Percentiles rank a stretch among this genome's conserved stretches.
Conservation (phyloP, 2,113 vertebrate species). For the Chloebia gouldiae region DNA sequence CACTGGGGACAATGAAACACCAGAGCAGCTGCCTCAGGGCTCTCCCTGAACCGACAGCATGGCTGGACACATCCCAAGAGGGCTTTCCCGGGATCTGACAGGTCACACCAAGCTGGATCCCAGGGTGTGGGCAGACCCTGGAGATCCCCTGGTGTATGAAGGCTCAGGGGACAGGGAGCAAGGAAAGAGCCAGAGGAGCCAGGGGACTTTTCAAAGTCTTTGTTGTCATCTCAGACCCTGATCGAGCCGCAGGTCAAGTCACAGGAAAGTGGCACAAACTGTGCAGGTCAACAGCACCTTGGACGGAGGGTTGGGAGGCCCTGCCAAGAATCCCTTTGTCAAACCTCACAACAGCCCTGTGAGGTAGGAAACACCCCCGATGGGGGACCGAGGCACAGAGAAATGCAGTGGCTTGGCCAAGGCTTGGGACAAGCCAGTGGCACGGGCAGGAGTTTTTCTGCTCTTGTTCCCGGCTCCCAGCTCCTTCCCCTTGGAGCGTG, state of each 20-base stretch:
- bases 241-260: slow-evolving; percentile 29
- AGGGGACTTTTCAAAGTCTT: not conserved
- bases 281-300: slow-evolving; percentile 58
- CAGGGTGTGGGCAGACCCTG: not conserved
- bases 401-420: not conserved
- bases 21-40: not conserved
- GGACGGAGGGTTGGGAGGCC: slow-evolving; percentile 22
- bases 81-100: not conserved
- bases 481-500: not conserved
- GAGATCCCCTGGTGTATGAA: not conserved
- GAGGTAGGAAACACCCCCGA: slow-evolving; percentile 40
- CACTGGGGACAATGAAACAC: not conserved
- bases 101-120: not conserved
- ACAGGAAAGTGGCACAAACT: slow-evolving; percentile 39
- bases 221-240: slow-evolving; percentile 38
- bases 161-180: not conserved
- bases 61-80: not conserved
- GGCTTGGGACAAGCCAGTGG: not conserved
- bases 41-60: not conserved
- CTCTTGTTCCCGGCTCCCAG: not conserved
- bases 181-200: slow-evolving; percentile 2
- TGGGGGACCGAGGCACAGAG: slow-evolving; percentile 51
- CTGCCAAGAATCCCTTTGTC: slow-evolving; percentile 13
- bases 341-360: slow-evolving; percentile 58
- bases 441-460: not conserved